Evolutionary conservation across 2,113 vertebrate species (phyloP), one percentile per base, ranked within the genome.

Genomic region (Eolophus roseicapilla): DNA sequence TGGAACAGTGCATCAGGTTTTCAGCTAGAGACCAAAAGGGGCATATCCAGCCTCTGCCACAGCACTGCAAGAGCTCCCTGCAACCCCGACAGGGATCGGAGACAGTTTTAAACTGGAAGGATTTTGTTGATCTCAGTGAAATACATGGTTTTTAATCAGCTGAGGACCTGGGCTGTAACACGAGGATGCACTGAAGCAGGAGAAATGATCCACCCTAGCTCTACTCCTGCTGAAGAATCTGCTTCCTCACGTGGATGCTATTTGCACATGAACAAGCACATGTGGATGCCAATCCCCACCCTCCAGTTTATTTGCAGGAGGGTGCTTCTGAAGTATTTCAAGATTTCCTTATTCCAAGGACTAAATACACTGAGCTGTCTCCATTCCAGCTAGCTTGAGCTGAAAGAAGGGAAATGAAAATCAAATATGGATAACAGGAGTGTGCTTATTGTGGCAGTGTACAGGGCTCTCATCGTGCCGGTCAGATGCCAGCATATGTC

Each of bases 231-330:
- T 2, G 2, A 63, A 47, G 57, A 55, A 82, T 35, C 57, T 60
- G 18, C 55, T 84, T 93, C 83, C 70, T 92, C 70, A 17, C 6
- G 7, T 81, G 70, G 50, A 21, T 33, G 19, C 15, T 67, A 16
- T 73, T 39, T 41, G 25, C 0, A 5, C 35, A 37, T 0, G 2
- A 59, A 17, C 52, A 50, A 37, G 21, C 52, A 20, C 11, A 16
- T 4, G 53, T n/a, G 74, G 77, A 84, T 89, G 79, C 77, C 89
- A 79, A 39, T 52, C 74, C 35, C 81, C 91, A 85, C 81, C 75
- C 75, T 74, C 25, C 53, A 46, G 31, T n/a, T 86, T 75, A 78
- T 88, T 95, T 94, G 62, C 49, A 84, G 55, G 68, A 88, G 73
- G 29, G 57, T 67, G 27, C 37, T 68, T 84, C 52, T 67, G 37